Evolutionary conservation across 2,113 vertebrate species (phyloP).

Genomic region (Pheucticus melanocephalus): DNA sequence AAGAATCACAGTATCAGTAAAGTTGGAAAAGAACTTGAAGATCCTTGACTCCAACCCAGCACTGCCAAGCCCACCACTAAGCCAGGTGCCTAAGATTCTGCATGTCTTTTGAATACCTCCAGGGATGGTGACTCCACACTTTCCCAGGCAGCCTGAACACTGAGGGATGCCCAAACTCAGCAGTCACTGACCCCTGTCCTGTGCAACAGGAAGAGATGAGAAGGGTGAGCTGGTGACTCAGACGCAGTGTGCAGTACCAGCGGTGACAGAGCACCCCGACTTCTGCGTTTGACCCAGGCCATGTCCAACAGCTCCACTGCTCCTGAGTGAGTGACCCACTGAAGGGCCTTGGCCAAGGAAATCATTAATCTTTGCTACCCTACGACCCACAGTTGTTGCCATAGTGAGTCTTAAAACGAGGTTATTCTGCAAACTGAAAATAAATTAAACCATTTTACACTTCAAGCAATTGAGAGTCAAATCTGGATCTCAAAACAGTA

Average conservation of each 20-base stretch:
- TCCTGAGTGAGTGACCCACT: background rate
- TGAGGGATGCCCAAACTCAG: background rate
- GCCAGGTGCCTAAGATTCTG: background rate
- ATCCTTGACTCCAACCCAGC: background rate
- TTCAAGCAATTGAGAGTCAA: background rate
- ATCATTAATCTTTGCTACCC: background rate
- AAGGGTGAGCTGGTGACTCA: background rate
- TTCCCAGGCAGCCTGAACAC: background rate
- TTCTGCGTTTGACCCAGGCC: background rate
- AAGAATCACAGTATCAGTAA: background rate
- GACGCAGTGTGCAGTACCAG: rapidly evolving
- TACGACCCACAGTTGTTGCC: background rate
- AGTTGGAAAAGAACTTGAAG: background rate
- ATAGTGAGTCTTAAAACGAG: background rate
- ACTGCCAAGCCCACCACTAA: background rate
- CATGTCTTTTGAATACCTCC: background rate
- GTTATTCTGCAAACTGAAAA: background rate
- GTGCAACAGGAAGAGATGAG: background rate
- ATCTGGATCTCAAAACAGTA: background rate
- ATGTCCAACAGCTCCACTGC: background rate
- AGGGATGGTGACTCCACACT: background rate
- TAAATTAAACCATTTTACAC: background rate
- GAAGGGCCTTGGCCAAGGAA: background rate
- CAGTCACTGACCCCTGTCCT: background rate
- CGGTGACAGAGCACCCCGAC: rapidly evolving